phyloP scores from a whole-genome alignment of 2,113 vertebrate species.

The Eulacestoma nigropectus region DNA sequence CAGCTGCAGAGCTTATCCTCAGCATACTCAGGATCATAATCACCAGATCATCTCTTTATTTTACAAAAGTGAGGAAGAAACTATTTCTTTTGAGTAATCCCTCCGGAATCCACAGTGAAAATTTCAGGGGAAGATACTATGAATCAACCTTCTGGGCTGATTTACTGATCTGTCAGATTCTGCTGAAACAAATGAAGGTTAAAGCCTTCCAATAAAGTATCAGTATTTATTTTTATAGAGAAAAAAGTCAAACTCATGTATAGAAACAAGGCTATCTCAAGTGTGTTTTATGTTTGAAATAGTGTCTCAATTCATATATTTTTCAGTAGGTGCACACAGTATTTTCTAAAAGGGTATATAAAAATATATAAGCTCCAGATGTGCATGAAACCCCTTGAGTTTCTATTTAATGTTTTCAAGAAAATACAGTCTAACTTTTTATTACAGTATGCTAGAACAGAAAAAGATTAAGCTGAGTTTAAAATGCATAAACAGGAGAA shows the following conservation, averaged over 20 bases:
- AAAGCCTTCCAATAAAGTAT: background rate
- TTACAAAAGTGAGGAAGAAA: background rate
- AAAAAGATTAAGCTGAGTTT: background rate
- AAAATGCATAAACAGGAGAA: background rate
- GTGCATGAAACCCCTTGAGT: background rate
- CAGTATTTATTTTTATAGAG: background rate
- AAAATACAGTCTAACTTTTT: background rate
- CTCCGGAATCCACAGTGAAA: background rate
- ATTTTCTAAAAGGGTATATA: background rate
- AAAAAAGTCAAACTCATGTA: background rate
- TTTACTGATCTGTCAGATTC: background rate
- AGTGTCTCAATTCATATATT: background rate
- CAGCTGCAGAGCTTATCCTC: background rate
- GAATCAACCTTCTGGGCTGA: background rate
- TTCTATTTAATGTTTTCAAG: background rate
- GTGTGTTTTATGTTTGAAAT: background rate
- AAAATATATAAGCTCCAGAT: background rate
- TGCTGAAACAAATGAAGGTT: background rate
- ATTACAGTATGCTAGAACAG: background rate
- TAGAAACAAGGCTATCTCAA: background rate
- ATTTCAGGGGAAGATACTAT: background rate
- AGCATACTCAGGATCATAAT: background rate
- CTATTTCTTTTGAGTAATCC: background rate
- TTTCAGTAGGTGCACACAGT: background rate
- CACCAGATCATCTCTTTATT: background rate